Conservation (phyloP, 2,888 invertebrate species). For the Pachymerium ferrugineum region DNA sequence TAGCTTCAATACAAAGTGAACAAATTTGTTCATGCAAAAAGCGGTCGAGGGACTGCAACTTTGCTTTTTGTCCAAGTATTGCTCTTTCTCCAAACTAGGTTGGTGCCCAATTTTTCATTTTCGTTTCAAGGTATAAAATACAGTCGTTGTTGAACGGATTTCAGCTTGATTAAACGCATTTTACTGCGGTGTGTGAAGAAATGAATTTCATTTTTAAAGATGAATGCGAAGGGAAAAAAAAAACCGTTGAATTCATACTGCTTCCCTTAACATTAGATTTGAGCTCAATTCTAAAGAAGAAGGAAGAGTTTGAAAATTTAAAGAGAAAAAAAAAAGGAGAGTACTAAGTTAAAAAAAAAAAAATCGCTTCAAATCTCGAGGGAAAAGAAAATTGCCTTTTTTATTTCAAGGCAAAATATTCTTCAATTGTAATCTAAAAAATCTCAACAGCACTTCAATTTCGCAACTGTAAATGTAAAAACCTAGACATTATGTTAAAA, state of each 20-base stretch:
- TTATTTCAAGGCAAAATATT: neutral
- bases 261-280: too few species aligned
- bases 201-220: too few species aligned
- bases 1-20: neutral
- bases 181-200: too few species aligned
- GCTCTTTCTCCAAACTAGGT: neutral
- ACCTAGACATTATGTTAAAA: neutral
- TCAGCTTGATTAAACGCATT: too few species aligned
- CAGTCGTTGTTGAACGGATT: too few species aligned
- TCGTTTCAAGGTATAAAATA: too few species aligned
- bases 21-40: constrained; percentile 19
- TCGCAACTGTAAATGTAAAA: neutral
- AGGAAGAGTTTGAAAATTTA: neutral
- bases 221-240: too few species aligned
- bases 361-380: neutral
- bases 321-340: too few species aligned
- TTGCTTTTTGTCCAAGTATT: neutral
- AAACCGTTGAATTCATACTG: too few species aligned
- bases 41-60: neutral
- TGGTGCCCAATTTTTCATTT: too few species aligned
- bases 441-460: neutral
- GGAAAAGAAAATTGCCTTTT: neutral
- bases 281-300: too few species aligned
- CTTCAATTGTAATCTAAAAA: neutral
- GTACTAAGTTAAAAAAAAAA: neutral